Percentiles rank a stretch among this genome's conserved stretches.
Evolutionary conservation across 2,888 invertebrate species (phyloP).

Genomic region (Tachystola acroxantha): DNA sequence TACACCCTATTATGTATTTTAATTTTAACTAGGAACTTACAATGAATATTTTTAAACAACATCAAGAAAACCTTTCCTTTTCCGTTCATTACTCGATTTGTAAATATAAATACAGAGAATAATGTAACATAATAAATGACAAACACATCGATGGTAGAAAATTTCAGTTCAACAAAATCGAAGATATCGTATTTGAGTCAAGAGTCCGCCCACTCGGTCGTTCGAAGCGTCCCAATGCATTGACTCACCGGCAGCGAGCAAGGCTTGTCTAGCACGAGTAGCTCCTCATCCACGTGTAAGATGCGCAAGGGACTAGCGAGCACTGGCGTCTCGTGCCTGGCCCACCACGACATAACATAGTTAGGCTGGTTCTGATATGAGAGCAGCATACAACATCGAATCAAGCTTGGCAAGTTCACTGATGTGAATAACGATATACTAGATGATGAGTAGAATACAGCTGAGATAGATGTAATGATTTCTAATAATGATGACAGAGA

Average conservation of each 20-base stretch:
- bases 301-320: conserved; percentile 88
- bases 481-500: too few species aligned
- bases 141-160: too few species aligned
- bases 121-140: too few species aligned
- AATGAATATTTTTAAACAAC: too few species aligned
- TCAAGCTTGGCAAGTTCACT: conserved; percentile 1
- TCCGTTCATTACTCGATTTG: too few species aligned
- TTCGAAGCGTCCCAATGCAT: conserved; percentile 40
- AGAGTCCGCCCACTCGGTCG: conserved; percentile 40
- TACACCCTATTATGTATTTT: too few species aligned
- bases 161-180: too few species aligned
- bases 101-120: too few species aligned
- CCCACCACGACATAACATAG: conserved; percentile 59
- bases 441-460: too few species aligned
- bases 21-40: too few species aligned
- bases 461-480: too few species aligned
- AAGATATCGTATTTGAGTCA: conserved; percentile 13
- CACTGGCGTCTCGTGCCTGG: conserved; percentile 93
- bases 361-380: neutral
- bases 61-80: too few species aligned
- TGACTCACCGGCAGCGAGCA: conserved; percentile 91
- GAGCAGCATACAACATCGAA: neutral
- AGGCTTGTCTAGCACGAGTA: conserved; percentile 94
- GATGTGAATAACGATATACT: neutral
- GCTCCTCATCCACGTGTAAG: conserved; percentile 89